Base-by-base conservation (phyloP, 2,797 vertebrate genomes). In the Propithecus deckenii region DNA sequence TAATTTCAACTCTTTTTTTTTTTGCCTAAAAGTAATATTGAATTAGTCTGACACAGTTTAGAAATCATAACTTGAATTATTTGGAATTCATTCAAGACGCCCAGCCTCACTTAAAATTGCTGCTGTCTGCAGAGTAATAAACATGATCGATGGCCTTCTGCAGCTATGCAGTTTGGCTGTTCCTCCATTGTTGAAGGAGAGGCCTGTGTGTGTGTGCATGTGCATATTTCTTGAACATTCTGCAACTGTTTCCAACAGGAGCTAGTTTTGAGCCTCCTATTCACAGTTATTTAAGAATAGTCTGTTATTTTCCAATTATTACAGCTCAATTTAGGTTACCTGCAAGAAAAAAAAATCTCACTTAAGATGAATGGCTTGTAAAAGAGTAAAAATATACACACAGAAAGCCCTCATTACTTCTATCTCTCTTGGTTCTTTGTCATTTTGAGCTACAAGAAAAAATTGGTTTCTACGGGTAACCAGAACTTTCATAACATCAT, bases 51-150 rank as follows among this genome's bases (percentile, higher is more conserved):
- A 90, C 80, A 67, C 17, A 85, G 94, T 93, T 97, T 96, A 94
- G 67, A 86, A 96, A 96, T 96, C 89, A 96, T 96, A 96, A 97
- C 94, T 80, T 97, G 97, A 97, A 94, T 97, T 97, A 97, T 95
- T 95, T 97, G 89, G 96, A 98, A 97, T 97, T 97, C 97, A 94
- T 97, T 93, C 4, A 10, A 81, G 71, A 89, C 96, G 93, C 97
- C 79, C 61, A 93, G 94, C 43, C 97, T 97, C 94, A 90, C 90
- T 97, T 95, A 92, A 96, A 96, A 97, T 94, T 96, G 95, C 97
- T 87, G 79, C 95, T 97, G 97, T 98, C 97, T 95, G 80, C 97
- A 78, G 67, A 15, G 95, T 96, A 97, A 96, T 97, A 97, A 98
- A 97, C 2, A 52, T 97, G 97, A 98, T 94, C 32, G 50, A 98